Conservation (phyloP, 2,888 invertebrate species). For the Nezara viridula region DNA sequence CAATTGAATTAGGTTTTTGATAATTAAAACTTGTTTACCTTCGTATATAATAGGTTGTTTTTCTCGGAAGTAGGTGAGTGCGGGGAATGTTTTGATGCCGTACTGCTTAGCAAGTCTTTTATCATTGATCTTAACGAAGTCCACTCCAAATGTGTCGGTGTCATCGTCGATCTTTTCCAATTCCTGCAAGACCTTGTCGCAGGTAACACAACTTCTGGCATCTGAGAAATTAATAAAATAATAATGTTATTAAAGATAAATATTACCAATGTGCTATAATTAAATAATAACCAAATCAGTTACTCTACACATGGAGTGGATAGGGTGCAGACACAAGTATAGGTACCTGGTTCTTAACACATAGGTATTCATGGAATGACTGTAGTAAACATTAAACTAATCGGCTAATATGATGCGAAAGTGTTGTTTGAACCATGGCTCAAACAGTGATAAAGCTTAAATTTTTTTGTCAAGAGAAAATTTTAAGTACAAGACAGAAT, state of each 20-base stretch:
- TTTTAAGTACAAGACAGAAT: too few relatives aligned
- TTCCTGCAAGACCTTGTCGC: constrained; percentile 91
- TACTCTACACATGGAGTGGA: too few relatives aligned
- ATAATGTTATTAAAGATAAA: background rate
- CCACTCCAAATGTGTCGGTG: constrained; percentile 93
- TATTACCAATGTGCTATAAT: background rate
- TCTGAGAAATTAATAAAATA: constrained; percentile 73
- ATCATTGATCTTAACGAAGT: constrained; percentile 96
- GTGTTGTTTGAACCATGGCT: too few relatives aligned
- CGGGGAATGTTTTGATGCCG: constrained; percentile 95
- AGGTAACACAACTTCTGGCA: constrained; percentile 91
- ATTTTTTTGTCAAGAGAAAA: too few relatives aligned
- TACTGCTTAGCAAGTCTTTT: constrained; percentile 96
- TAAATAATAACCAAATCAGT: background rate
- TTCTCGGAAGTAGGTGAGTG: constrained; percentile 96
- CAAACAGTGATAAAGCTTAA: too few relatives aligned
- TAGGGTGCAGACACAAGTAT: too few relatives aligned
- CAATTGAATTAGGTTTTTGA: background rate
- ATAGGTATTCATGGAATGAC: too few relatives aligned
- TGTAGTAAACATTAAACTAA: too few relatives aligned
- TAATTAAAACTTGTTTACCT: constrained; percentile 73
- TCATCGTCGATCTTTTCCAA: constrained; percentile 96
- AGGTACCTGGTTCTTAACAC: too few relatives aligned
- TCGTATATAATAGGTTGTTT: constrained; percentile 97
- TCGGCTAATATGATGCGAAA: too few relatives aligned